Percentiles rank a stretch among this genome's conserved stretches.
Conservation (phyloP, 2,113 vertebrate genomes). For the Varanus komodoensis region DNA sequence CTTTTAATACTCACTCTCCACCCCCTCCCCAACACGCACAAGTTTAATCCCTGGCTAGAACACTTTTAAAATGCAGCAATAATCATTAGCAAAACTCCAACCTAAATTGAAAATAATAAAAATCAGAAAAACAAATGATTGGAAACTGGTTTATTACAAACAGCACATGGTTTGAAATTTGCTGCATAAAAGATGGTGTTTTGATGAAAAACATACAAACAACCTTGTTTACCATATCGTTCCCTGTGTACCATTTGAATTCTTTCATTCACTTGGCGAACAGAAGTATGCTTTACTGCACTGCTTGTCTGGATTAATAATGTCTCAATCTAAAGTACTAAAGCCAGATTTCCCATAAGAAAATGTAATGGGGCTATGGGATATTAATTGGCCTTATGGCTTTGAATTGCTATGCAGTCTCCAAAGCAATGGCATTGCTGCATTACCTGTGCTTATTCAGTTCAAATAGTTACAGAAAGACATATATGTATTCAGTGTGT, state of each 20-base stretch:
- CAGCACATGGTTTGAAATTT: conserved; percentile 16
- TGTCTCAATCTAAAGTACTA: conserved; percentile 48
- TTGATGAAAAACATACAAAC: conserved; percentile 37
- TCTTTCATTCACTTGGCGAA: conserved; percentile 35
- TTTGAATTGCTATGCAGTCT: conserved; percentile 23
- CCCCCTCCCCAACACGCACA: background rate
- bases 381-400: conserved; percentile 62
- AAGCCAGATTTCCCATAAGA: conserved; percentile 48
- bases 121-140: conserved; percentile 35
- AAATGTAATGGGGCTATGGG: conserved; percentile 47
- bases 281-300: conserved; percentile 48
- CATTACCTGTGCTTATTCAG: conserved; percentile 45
- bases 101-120: conserved; percentile 31
- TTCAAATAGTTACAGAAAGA: conserved; percentile 48
- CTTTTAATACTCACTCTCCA: background rate
- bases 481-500: conserved; percentile 36
- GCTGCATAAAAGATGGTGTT: conserved; percentile 44
- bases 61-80: background rate
- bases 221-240: conserved; percentile 28
- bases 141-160: conserved; percentile 20
- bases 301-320: conserved; percentile 60
- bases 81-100: conserved; percentile 28
- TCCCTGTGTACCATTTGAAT: conserved; percentile 19
- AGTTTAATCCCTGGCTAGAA: background rate
- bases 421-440: conserved; percentile 35